Percentiles rank a stretch among this genome's conserved stretches.
phyloP scores from a whole-genome alignment of 92 coral and sea anemone genomes.

The Epizoanthus illoricatus region DNA sequence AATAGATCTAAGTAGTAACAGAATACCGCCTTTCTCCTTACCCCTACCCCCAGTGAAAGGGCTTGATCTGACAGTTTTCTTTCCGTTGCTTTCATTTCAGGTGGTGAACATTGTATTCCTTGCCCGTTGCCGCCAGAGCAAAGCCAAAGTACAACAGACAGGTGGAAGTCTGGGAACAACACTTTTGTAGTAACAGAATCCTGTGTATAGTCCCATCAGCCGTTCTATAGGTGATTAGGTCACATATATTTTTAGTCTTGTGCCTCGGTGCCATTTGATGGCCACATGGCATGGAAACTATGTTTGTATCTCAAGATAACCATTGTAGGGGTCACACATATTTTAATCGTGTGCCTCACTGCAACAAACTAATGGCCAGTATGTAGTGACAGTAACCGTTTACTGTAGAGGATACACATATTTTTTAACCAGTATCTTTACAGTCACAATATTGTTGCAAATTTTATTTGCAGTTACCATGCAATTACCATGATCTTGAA shows the following conservation, averaged over 20 bases:
- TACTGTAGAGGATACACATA: neutral
- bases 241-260: slow-evolving; percentile 8
- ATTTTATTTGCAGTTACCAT: no score
- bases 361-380: neutral
- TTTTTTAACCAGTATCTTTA: neutral
- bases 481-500: no score
- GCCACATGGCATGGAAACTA: neutral
- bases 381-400: neutral
- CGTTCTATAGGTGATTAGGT: neutral
- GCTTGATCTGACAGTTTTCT: neutral
- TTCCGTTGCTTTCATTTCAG: neutral
- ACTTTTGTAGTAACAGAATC: slow-evolving; percentile 32
- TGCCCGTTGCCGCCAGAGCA: slow-evolving; percentile 3
- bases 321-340: slow-evolving; percentile 2
- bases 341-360: neutral
- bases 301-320: neutral
- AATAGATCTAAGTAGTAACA: neutral
- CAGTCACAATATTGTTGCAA: no score
- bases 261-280: neutral
- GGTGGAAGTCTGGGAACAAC: slow-evolving; percentile 10
- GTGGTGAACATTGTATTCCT: neutral
- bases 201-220: slow-evolving; percentile 23
- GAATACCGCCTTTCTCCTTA: neutral
- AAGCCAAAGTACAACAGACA: slow-evolving; percentile 4
- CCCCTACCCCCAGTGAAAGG: neutral